Evolutionary conservation across 2,113 vertebrate species (phyloP).

Genomic region (Pluvianellus socialis): DNA sequence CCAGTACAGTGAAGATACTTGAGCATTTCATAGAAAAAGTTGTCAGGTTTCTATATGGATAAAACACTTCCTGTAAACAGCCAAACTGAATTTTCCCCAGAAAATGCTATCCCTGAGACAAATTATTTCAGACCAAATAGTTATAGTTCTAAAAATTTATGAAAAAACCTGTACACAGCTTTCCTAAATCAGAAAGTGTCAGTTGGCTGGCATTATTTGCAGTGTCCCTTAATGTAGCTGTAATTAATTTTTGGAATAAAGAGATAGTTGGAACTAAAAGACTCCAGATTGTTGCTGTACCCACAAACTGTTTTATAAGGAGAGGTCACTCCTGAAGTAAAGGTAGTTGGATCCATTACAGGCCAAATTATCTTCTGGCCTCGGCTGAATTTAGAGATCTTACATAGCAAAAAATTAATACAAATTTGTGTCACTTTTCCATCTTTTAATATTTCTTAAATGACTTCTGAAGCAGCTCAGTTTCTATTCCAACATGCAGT

Average conservation of each 20-base stretch:
- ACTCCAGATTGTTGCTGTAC: not conserved
- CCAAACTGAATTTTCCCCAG: not conserved
- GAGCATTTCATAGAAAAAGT: not conserved
- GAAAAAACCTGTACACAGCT: not conserved
- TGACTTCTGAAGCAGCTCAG: not conserved
- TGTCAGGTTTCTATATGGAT: not conserved
- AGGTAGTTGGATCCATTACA: not conserved
- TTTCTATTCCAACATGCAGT: not conserved
- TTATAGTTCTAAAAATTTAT: not conserved
- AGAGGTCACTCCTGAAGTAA: not conserved
- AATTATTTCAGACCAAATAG: not conserved
- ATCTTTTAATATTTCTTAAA: slow-evolving; percentile 4
- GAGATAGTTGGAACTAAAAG: not conserved
- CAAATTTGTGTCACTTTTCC: not conserved
- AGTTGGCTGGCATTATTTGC: not conserved
- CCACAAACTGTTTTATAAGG: not conserved
- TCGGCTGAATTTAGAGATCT: not conserved
- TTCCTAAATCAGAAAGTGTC: not conserved
- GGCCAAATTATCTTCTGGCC: not conserved
- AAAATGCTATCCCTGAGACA: not conserved
- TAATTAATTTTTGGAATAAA: not conserved
- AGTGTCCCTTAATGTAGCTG: not conserved
- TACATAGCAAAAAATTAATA: not conserved
- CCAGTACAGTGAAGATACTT: not conserved
- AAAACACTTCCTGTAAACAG: not conserved